Base-by-base conservation (phyloP, 2,113 vertebrate species). In the Sander lucioperca region DNA sequence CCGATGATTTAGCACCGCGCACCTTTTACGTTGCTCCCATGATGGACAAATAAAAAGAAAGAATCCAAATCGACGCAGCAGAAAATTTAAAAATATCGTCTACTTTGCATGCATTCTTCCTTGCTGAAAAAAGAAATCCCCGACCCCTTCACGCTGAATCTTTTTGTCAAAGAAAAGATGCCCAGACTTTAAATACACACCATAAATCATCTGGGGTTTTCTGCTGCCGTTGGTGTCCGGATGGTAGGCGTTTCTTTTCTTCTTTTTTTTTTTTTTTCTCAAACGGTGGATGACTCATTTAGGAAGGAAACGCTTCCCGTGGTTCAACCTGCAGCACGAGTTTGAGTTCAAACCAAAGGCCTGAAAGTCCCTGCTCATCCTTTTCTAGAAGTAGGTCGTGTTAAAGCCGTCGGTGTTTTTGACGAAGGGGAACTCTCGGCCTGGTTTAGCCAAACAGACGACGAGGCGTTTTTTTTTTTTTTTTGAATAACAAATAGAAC, bases 201-300 rank as follows among this genome's bases (percentile, higher is more conserved):
- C 74, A 27, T 74, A 63, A 77, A 64, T 71, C 74, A 79, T 85
- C 39, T 12, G 73, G 23, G 58, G 80, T 50, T 69, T 69, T 23
- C 77, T 81, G 65, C 67, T 4, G 0, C 10, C 9, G 3, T 14
- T 43, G 1, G 15, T 9, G 45, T 30, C 14, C 19, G 16, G 63
- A 10, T 16, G 5, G 43, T 33, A 61, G 76, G 77, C 47, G 59
- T 33, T 33, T 33, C 33, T 33, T 33, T 33, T 33, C 33, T 33
- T 33, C 33, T 33, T 33, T 5, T 33, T 33, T 6, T 33, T 62
- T 13, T 9, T 18, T 57, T 36, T 62, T 74, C 25, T 59, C 1
- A 53, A 62, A 62, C 1, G 25, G n/a, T 1, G 3, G 25, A 33
- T 68, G 86, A 83, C 1, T 87, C 77, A 67, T 50, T 50, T 50